Evolutionary conservation across 2,797 vertebrate genomes (phyloP), one percentile per base, ranked within the genome.

Genomic region (Chrosomus eos): DNA sequence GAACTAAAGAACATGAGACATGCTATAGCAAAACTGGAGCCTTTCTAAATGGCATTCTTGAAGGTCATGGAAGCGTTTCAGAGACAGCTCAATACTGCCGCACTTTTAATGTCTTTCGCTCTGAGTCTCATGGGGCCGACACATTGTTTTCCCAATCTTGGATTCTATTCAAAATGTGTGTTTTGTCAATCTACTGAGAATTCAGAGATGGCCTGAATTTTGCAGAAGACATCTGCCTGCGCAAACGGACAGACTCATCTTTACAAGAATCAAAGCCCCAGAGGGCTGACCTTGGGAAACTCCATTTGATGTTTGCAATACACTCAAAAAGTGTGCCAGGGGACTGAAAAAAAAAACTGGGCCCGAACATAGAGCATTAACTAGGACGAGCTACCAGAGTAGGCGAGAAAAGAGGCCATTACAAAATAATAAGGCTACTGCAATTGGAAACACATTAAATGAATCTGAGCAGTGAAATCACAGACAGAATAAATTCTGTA

Each of bases 81-180:
- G 36, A 80, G 45, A 51, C 26, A 31, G 71, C 45, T 87, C 77
- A 83, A 33, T 80, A 43, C 67, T 45, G 36, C 40, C 7, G 18
- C 48, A 78, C 66, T 86, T 83, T 83, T 67, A 53, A 64, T 73
- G 43, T 82, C 81, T 82, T 72, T 78, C 55, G 11, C 18, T 28
- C 40, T 3, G 26, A 66, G 75, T 86, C 85, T 83, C 81, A 51
- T 7, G 68, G 21, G 85, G 14, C 28, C 3, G 9, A 73, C 13
- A 70, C 67, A 83, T 87, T 80, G 76, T 87, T 87, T 75, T 80
- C 86, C 48, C 70, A 40, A 45, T 80, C 81, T 75, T 68, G 81
- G 81, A 84, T 68, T 40, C 62, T 11, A 51, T 80, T 84, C 70
- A 84, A 87, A 84, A 83, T 67, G 76, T 68, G 60, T 45, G 36